Percentiles rank a stretch among this genome's conserved stretches.
phyloP scores from a whole-genome alignment of 2,113 vertebrate genomes.

The Sphyrna mokarran region DNA sequence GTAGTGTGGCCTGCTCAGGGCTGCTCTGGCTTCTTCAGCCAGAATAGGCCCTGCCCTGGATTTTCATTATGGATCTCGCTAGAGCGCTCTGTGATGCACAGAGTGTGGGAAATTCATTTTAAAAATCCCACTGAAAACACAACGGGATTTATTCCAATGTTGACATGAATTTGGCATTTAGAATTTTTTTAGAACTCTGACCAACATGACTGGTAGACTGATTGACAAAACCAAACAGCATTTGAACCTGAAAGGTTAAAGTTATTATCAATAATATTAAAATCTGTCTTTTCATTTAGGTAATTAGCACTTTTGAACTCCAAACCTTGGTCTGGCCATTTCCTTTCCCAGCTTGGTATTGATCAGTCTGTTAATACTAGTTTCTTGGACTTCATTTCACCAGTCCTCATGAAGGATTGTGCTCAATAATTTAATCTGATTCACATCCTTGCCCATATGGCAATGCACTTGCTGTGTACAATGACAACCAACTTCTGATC shows the following conservation, averaged over 20 bases:
- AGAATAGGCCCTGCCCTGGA: too few relatives aligned
- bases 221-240: neutral
- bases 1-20: too few relatives aligned
- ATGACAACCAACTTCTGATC: neutral
- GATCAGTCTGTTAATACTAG: neutral
- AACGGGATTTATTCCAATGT: too few relatives aligned
- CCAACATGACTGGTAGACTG: neutral
- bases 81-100: too few relatives aligned
- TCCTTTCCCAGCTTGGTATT: neutral
- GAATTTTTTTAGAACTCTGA: too few relatives aligned
- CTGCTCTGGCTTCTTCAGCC: too few relatives aligned
- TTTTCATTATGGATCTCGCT: too few relatives aligned
- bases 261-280: neutral
- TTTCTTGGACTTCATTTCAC: neutral
- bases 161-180: too few relatives aligned
- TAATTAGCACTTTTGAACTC: neutral
- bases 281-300: neutral
- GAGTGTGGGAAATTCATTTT: too few relatives aligned
- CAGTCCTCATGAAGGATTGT: neutral
- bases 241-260: neutral
- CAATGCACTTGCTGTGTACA: neutral
- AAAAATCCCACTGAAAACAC: too few relatives aligned
- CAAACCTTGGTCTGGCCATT: neutral
- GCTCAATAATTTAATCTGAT: neutral
- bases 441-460: neutral